Conservation (phyloP, 1,140 invertebrate genomes). For the Diorhabda sublineata region DNA sequence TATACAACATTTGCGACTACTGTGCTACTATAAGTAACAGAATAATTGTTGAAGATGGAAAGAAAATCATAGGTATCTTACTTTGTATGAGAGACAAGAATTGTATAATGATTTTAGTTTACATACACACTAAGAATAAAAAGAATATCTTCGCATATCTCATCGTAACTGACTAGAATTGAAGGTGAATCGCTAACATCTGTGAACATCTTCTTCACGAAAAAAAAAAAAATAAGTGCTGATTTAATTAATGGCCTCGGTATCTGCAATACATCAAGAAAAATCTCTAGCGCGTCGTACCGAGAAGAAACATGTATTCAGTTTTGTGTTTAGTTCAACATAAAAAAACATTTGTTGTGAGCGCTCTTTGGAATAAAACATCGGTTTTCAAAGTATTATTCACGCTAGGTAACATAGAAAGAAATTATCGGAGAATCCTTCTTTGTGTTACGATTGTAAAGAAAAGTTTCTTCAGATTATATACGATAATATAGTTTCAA, state of each 20-base stretch:
- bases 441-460: too few relatives aligned
- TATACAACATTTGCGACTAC: too few relatives aligned
- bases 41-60: too few relatives aligned
- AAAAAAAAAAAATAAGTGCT: background rate
- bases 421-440: background rate
- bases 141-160: background rate
- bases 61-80: too few relatives aligned
- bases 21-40: too few relatives aligned
- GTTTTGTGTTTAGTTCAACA: constrained; percentile 1
- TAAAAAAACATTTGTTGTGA: background rate
- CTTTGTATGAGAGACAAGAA: too few relatives aligned
- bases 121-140: too few relatives aligned
- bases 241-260: background rate
- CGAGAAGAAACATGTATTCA: constrained; percentile 2
- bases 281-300: constrained; percentile 1
- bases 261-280: background rate
- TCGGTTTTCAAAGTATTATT: constrained; percentile 3
- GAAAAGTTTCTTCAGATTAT: too few relatives aligned
- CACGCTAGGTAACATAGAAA: background rate
- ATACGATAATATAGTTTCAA: too few relatives aligned
- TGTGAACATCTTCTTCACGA: background rate
- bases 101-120: too few relatives aligned
- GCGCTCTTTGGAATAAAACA: background rate
- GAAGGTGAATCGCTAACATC: background rate
- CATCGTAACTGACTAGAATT: background rate